phyloP scores from a whole-genome alignment of 2,113 vertebrate species.

The Delphinapterus leucas region DNA sequence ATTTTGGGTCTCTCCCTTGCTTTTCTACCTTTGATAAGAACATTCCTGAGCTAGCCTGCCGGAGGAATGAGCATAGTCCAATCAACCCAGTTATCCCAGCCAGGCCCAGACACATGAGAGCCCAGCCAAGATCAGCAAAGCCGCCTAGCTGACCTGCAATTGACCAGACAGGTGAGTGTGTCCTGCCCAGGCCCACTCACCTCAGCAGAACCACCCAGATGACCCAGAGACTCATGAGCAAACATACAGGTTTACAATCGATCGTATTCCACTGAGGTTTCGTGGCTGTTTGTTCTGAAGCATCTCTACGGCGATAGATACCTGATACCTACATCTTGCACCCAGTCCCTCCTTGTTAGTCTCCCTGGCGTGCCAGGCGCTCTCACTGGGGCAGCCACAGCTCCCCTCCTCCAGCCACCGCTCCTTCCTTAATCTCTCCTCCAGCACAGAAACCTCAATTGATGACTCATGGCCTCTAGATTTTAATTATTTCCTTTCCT shows the following conservation, averaged over 20 bases:
- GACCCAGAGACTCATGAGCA: neutral
- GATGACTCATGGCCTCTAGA: rapidly evolving
- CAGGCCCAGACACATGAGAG: neutral
- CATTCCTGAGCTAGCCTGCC: no score
- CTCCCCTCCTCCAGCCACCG: neutral
- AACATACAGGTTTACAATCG: rapidly evolving
- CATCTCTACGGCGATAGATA: rapidly evolving
- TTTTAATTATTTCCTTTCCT: neutral
- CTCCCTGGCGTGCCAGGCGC: neutral
- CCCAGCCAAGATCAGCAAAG: neutral
- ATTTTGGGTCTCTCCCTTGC: no score
- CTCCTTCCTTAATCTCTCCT: neutral
- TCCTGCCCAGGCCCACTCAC: neutral
- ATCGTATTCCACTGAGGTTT: rapidly evolving
- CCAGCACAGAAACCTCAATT: rapidly evolving
- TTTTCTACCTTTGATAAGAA: neutral
- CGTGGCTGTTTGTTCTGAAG: neutral
- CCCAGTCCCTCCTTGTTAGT: neutral
- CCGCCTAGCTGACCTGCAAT: rapidly evolving
- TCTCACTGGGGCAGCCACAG: rapidly evolving
- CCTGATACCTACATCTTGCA: neutral
- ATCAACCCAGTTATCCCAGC: neutral
- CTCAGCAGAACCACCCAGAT: neutral
- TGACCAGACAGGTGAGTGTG: neutral
- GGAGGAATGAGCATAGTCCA: neutral